A percentile compares a stretch with the other conserved stretches of the same genome.
Conservation (phyloP, 2,113 vertebrate species). For the Pseudolaguvia tuberculata region DNA sequence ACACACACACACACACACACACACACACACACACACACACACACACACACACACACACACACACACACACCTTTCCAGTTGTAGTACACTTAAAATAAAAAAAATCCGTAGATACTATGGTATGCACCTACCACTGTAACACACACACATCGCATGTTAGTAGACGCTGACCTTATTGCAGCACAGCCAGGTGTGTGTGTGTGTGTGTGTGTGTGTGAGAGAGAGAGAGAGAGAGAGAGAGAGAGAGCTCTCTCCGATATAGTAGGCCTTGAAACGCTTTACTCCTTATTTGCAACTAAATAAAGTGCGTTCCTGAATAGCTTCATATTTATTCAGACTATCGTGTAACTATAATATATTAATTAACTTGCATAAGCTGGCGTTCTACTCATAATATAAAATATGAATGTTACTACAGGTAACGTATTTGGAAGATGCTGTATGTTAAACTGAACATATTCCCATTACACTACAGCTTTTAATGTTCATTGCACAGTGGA, state of each 20-base stretch:
- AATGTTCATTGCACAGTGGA: background rate
- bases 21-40: too few relatives aligned
- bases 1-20: too few relatives aligned
- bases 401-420: background rate
- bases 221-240: too few relatives aligned
- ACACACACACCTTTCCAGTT: too few relatives aligned
- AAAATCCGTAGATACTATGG: background rate
- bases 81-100: too few relatives aligned
- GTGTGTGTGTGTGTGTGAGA: background rate
- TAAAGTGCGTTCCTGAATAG: background rate
- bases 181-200: conserved; percentile 10
- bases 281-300: conserved; percentile 7
- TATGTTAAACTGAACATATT: background rate
- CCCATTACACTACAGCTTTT: background rate
- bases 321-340: background rate
- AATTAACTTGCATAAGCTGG: background rate
- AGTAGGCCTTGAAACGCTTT: conserved; percentile 20
- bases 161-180: background rate
- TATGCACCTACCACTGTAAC: background rate
- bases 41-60: too few relatives aligned
- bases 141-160: background rate
- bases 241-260: background rate
- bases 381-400: background rate
- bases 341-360: too few relatives aligned
- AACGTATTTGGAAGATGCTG: too few relatives aligned